Conservation (phyloP, 2,888 invertebrate species). For the Mimumesa dahlbomi region DNA sequence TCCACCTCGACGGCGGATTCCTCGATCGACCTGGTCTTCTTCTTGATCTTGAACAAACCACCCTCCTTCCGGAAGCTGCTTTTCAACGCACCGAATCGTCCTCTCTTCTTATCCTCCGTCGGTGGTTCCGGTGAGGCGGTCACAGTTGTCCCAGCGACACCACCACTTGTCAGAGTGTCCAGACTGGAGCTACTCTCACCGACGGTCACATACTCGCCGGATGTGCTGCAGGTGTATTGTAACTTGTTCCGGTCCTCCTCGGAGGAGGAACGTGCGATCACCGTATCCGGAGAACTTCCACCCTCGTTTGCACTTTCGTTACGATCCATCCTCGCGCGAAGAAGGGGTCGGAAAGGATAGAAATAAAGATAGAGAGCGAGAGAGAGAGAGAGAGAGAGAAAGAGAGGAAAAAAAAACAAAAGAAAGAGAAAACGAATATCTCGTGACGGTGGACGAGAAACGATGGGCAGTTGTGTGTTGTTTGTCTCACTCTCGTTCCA, state of each 20-base stretch:
- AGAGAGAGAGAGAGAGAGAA: no score
- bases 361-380: no score
- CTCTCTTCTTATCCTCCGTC: constrained; percentile 64
- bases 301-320: constrained; percentile 70
- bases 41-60: constrained; percentile 71
- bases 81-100: constrained; percentile 71
- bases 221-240: constrained; percentile 50
- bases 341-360: no score
- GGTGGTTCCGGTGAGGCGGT: constrained; percentile 15
- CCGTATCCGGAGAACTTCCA: constrained; percentile 72
- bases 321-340: constrained; percentile 64
- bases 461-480: not conserved
- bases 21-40: constrained; percentile 62
- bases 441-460: not conserved
- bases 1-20: constrained; percentile 56
- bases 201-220: constrained; percentile 66
- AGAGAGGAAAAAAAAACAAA: not conserved
- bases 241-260: constrained; percentile 69
- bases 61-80: constrained; percentile 72
- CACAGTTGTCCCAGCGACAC: constrained; percentile 6
- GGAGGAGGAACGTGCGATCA: constrained; percentile 72
- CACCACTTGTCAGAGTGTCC: constrained; percentile 66
- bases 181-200: constrained; percentile 73
- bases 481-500: constrained; percentile 34
- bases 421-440: constrained; percentile 8